These are phyloP conservation scores for Alosa alosa DNA, from an alignment of 2,113 vertebrate species.

Conservation along the genomic window DNA sequence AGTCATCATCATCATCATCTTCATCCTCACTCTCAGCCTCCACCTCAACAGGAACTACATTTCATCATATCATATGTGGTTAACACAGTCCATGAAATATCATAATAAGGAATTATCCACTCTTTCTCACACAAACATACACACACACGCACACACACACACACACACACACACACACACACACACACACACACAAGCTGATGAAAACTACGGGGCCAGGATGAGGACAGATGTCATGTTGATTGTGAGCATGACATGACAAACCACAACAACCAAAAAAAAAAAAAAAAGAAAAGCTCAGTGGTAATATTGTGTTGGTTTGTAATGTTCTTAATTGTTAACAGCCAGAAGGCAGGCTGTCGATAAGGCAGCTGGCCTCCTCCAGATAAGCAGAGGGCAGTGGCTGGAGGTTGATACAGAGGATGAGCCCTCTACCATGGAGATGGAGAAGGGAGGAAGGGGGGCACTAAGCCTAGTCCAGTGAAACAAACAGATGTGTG, in stretches of 20 bases:
- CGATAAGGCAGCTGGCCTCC: background rate
- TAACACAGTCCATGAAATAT: background rate
- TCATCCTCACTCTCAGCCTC: conserved; percentile 86
- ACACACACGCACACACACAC: background rate
- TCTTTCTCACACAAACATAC: background rate
- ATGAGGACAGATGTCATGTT: background rate
- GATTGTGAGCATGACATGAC: background rate
- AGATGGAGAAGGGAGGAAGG: background rate
- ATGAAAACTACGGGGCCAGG: background rate
- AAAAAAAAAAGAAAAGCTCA: background rate
- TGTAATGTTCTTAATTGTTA: background rate
- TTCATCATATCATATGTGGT: background rate
- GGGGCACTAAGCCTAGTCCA: background rate
- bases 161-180: background rate
- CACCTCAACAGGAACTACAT: conserved; percentile 73
- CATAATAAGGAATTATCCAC: background rate
- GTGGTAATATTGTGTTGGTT: background rate
- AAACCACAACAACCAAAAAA: background rate
- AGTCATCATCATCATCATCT: conserved; percentile 82
- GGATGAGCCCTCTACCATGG: background rate
- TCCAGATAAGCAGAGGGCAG: background rate
- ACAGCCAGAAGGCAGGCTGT: background rate
- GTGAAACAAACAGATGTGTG: background rate
- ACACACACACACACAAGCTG: background rate
- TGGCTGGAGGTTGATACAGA: background rate